These are phyloP conservation scores for Xestobium rufovillosum DNA, from an alignment of 2,888 invertebrate species.

Conservation along the genomic window DNA sequence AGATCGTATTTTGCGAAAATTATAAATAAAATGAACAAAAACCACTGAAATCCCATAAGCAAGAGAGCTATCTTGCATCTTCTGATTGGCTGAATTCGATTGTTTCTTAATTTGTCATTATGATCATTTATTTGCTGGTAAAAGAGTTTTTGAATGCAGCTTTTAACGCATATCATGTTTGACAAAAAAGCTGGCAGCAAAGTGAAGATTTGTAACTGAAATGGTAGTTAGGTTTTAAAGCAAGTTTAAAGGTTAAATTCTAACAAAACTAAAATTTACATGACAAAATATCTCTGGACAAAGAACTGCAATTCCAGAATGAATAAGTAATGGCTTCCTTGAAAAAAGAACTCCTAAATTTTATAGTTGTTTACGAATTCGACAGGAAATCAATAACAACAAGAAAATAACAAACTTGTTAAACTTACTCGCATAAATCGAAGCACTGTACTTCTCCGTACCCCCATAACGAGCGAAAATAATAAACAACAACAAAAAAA, in stretches of 20 bases:
- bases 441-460: not conserved
- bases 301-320: too few species aligned
- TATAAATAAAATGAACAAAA: conserved; percentile 27
- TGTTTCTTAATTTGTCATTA: not conserved
- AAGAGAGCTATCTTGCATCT: not conserved
- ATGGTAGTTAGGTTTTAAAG: too few species aligned
- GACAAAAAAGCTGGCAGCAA: too few species aligned
- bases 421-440: not conserved
- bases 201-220: too few species aligned
- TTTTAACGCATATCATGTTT: not conserved
- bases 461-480: not conserved
- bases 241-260: too few species aligned
- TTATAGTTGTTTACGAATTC: too few species aligned
- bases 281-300: too few species aligned
- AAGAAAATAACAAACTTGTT: not conserved
- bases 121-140: not conserved
- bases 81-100: not conserved
- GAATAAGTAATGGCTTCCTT: not conserved
- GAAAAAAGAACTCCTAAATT: too few species aligned
- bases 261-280: too few species aligned
- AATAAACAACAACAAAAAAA: conserved; percentile 1
- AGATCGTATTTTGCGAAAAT: conserved; percentile 42
- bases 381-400: not conserved
- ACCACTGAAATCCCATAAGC: not conserved
- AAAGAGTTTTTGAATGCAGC: not conserved